Percentiles rank a stretch among this genome's conserved stretches.
These are phyloP conservation scores for Coregonus suidteri DNA, from an alignment of 2,797 vertebrate species.

Conservation along the genomic window DNA sequence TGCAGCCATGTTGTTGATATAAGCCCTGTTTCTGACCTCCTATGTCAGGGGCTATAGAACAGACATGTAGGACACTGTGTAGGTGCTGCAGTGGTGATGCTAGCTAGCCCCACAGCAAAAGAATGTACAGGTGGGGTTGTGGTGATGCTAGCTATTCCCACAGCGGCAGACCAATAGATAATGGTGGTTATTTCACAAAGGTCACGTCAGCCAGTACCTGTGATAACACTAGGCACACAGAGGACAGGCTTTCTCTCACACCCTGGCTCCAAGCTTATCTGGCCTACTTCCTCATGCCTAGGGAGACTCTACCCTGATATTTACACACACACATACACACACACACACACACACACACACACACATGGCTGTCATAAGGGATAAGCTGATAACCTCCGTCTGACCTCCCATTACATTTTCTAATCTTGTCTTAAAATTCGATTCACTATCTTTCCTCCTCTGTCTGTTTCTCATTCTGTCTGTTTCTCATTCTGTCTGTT, in stretches of 20 bases:
- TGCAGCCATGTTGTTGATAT: background rate
- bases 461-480: background rate
- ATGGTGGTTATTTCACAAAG: slow-evolving; percentile 15
- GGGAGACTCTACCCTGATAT: background rate
- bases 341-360: background rate
- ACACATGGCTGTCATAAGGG: background rate
- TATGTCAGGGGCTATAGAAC: background rate
- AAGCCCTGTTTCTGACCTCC: background rate
- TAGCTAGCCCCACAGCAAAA: background rate
- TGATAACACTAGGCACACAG: slow-evolving; percentile 12
- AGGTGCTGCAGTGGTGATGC: background rate
- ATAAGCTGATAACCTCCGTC: background rate
- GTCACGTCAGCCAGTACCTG: background rate
- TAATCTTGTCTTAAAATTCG: background rate
- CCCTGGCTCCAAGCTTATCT: background rate
- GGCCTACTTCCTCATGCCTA: background rate
- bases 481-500: background rate
- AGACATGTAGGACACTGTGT: too few species aligned
- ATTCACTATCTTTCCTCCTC: background rate
- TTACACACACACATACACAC: background rate
- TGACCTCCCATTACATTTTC: background rate
- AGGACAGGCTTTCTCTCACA: background rate
- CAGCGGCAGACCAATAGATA: background rate
- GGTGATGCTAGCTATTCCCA: background rate
- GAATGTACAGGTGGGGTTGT: background rate